phyloP scores from a whole-genome alignment of 2,888 invertebrate species.

The Drosophila barbarae region DNA sequence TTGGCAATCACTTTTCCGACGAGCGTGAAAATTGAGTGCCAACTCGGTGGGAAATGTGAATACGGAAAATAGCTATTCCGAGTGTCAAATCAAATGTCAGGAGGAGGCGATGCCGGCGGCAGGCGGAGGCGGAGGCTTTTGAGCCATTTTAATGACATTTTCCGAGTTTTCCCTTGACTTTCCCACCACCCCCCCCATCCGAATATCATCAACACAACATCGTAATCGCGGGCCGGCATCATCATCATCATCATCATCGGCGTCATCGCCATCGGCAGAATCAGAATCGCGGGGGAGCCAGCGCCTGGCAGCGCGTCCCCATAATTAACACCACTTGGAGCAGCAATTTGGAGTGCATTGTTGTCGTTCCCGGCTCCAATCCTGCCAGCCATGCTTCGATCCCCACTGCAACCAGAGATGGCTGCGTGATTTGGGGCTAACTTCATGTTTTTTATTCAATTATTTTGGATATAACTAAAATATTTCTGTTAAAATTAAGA shows the following conservation, averaged over 20 bases:
- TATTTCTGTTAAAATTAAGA: background rate
- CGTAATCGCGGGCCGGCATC: slow-evolving; percentile 11
- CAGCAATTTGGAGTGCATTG: slow-evolving; percentile 38
- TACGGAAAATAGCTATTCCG: slow-evolving; percentile 60
- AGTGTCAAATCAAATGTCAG: slow-evolving; percentile 70
- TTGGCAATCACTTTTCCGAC: slow-evolving; percentile 32
- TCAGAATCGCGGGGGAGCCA: slow-evolving; percentile 2
- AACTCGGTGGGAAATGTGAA: slow-evolving; percentile 42
- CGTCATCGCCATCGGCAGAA: slow-evolving; percentile 1
- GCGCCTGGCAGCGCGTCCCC: slow-evolving; percentile 1
- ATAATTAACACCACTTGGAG: slow-evolving; percentile 48
- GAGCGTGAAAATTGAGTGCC: slow-evolving; percentile 59
- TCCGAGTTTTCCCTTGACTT: slow-evolving; percentile 6
- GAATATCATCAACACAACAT: slow-evolving; percentile 12
- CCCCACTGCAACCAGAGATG: slow-evolving; percentile 2
- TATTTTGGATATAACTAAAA: no score
- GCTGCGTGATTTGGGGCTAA: slow-evolving; percentile 1
- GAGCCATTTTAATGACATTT: slow-evolving; percentile 63
- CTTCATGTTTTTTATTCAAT: background rate
- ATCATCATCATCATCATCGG: background rate
- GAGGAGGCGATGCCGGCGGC: background rate
- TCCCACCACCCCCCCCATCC: background rate
- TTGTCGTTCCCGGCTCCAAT: slow-evolving; percentile 19
- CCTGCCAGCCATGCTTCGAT: slow-evolving; percentile 3
- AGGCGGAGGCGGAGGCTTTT: slow-evolving; percentile 1